Conservation (phyloP, 2,113 vertebrate genomes). For the Hucho hucho region DNA sequence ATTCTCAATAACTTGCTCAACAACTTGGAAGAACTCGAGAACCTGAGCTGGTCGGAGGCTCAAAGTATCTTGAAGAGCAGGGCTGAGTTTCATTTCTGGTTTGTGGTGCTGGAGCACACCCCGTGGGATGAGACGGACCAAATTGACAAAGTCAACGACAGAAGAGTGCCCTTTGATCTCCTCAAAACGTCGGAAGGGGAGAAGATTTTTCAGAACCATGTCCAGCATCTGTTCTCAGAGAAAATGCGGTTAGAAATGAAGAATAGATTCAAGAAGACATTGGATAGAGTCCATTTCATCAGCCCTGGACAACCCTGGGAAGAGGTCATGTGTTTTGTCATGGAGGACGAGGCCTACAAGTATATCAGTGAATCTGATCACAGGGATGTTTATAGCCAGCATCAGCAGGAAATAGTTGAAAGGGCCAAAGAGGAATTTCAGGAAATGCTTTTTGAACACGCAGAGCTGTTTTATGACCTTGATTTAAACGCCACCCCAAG, state of each 20-base stretch:
- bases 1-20: constrained; percentile 90
- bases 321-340: constrained; percentile 95
- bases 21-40: constrained; percentile 91
- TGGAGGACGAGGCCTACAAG: constrained; percentile 97
- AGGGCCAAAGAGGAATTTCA: constrained; percentile 99
- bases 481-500: constrained; percentile 98
- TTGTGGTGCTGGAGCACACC: constrained; percentile 90
- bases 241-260: constrained; percentile 96
- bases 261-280: constrained; percentile 94
- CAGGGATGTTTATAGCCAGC: constrained; percentile 91
- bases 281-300: constrained; percentile 96
- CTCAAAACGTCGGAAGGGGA: constrained; percentile 88
- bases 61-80: constrained; percentile 88
- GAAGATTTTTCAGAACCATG: constrained; percentile 92
- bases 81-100: constrained; percentile 91
- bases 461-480: constrained; percentile 97
- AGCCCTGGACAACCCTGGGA: constrained; percentile 95
- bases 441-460: constrained; percentile 99
- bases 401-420: constrained; percentile 98
- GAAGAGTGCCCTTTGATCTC: constrained; percentile 95
- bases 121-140: constrained; percentile 98
- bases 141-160: constrained; percentile 88
- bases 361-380: constrained; percentile 94
- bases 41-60: constrained; percentile 89
- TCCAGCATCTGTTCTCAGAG: constrained; percentile 92